These are phyloP conservation scores for Nicator chloris DNA, from an alignment of 2,113 vertebrate species.

Conservation along the genomic window DNA sequence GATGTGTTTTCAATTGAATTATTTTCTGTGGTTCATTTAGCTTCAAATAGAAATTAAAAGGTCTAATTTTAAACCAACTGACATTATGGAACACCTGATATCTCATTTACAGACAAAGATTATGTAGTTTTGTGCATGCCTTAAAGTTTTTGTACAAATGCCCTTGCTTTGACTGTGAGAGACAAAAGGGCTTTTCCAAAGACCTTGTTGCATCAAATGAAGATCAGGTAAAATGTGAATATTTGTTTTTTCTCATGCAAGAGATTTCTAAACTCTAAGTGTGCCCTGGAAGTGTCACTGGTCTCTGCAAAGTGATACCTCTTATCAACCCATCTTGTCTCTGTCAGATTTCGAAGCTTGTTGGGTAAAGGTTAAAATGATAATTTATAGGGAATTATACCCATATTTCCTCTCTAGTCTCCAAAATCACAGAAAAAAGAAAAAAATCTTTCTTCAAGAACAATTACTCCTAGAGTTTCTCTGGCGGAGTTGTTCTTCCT, in stretches of 20 bases:
- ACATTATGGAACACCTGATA: not conserved
- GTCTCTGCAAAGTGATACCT: not conserved
- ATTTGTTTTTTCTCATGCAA: not conserved
- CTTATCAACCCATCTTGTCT: not conserved
- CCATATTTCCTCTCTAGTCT: not conserved
- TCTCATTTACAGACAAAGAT: not conserved
- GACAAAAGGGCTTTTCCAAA: not conserved
- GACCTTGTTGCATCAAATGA: not conserved
- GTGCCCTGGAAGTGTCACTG: not conserved
- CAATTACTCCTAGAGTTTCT: not conserved
- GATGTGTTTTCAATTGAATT: not conserved
- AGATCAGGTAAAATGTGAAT: not conserved
- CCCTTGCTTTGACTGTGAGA: not conserved
- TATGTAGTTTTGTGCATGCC: not conserved
- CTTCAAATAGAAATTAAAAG: not conserved
- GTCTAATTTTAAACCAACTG: not conserved
- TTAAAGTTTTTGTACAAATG: not conserved
- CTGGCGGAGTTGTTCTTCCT: not conserved
- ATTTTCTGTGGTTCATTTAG: not conserved
- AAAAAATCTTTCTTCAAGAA: not conserved
- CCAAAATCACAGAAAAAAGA: not conserved
- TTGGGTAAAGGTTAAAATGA: not conserved
- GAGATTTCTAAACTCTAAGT: not conserved
- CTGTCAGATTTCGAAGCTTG: not conserved
- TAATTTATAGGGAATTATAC: not conserved